These are phyloP conservation scores for Aplodontia rufa DNA, from an alignment of 2,113 vertebrate genomes.

Conservation along the genomic window DNA sequence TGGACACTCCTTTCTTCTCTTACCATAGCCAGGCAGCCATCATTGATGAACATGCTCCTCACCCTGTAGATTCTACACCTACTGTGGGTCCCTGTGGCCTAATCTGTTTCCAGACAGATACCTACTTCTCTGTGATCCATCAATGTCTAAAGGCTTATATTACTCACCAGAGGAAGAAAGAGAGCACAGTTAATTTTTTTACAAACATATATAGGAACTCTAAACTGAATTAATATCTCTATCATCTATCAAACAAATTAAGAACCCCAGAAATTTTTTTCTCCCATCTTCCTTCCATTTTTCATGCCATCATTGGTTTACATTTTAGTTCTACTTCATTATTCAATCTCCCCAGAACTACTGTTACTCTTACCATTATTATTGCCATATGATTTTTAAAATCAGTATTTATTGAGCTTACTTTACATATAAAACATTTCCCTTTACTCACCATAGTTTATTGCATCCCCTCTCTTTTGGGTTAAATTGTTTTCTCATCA, in stretches of 20 bases:
- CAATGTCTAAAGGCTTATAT: neutral
- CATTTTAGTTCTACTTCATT: neutral
- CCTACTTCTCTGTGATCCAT: neutral
- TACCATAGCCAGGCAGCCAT: neutral
- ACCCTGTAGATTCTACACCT: neutral
- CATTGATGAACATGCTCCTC: neutral
- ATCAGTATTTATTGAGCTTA: neutral
- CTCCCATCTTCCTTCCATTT: neutral
- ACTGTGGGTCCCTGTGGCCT: neutral
- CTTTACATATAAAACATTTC: neutral
- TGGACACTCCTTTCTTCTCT: neutral
- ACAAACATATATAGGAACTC: neutral
- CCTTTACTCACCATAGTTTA: neutral
- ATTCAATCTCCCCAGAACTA: neutral
- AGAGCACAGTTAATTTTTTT: neutral
- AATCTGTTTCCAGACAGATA: neutral
- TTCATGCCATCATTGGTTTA: neutral
- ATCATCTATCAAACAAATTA: neutral
- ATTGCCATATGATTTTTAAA: neutral
- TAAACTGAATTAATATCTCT: neutral
- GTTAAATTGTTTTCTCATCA: neutral
- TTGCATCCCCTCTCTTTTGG: neutral
- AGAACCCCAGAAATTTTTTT: neutral
- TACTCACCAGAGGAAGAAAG: neutral
- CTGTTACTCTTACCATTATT: neutral